Evolutionary conservation across 2,888 invertebrate genomes (phyloP), one percentile per base, ranked within the genome.

Genomic region (Yponomeuta sedellus): DNA sequence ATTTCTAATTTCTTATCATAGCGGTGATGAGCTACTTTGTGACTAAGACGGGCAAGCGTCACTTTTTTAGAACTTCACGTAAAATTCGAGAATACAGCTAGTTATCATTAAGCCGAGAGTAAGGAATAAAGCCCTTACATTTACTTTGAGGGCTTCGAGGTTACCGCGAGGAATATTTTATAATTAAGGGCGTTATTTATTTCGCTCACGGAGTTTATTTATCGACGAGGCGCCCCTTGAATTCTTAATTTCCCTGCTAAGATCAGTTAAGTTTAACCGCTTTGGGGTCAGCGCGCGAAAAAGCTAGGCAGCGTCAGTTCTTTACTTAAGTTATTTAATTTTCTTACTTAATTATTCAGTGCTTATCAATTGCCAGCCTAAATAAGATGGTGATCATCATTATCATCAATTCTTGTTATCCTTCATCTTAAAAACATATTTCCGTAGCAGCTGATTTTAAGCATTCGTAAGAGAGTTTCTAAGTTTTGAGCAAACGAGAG

Each of bases 171-270:
- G 44, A 16, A 52, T 52, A 52, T 52, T 52, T 52, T 52, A 52
- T 52, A 52, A 52, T 52, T 52, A 52, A 52, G 44, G 44, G 44
- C 16, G 44, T 52, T 52, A 52, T 52, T 52, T 52, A 52, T 52
- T 52, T 52, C 16, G 44, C 44, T 52, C 44, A 52, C 44, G 44
- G 16, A 52, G 44, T 16, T 16, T 52, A 52, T 52, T 52, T 52
- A 52, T 52, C 16, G 44, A 52, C 44, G 44, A 16, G 16, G 44
- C 44, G 16, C 16, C 44, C 44, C 44, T 52, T 52, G 44, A 52
- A 52, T 52, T 52, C 44, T 52, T 52, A 52, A 52, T 52, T 52
- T 34, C 6, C 44, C 44, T 52, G 44, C 5, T 16, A 34, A 34
- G 34, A 34, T 34, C 34, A 34, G 34, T 34, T 16, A 52, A 52